Evolutionary conservation across 1,140 invertebrate species (phyloP), one percentile per base, ranked within the genome.

Genomic region (Drosophila burlai): DNA sequence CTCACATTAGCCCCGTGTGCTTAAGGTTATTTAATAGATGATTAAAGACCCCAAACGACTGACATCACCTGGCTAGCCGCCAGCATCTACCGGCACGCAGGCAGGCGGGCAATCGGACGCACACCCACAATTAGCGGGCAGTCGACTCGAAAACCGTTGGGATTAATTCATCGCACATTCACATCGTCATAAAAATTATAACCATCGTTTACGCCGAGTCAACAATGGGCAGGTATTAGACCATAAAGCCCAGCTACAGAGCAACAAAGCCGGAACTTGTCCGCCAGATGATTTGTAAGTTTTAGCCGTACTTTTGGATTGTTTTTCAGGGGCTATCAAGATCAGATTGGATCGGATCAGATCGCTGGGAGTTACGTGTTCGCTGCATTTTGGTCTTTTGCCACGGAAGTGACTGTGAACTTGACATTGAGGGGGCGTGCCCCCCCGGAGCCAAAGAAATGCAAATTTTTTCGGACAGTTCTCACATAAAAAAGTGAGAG

Each of bases 201-300:
- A 52, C 34, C 71, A 79, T 72, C 66, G 43, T 76, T 81, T 76
- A 86, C 49, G 76, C 64, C 34, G 29, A 58, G 81, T 52, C 77
- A 71, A 87, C 85, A 89, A 87, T 90, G 81, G 81, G 34, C 65
- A 54, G 68, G 59, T 85, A 79, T 71, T 71, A 74, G 82, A 81
- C 68, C 73, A 80, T 77, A 79, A 80, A 71, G 75, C 47, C 50
- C 58, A 67, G 43, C 63, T 76, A 21, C 24, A 68, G 18, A 43
- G 40, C 50, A 9, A 24, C 67, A n/a, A 81, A 81, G 81, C 85
- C 84, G 84, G 84, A 89, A 89, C 84, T 90, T 72, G 85, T 79
- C 74, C 52, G 69, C 81, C 49, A 76, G 69, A 90, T 89, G 84
- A 89, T 89, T 89, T 89, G 84, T 89, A 89, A 84, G 78, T 81